Conservation (phyloP, 2,888 invertebrate species). For the Morpho helenor region DNA sequence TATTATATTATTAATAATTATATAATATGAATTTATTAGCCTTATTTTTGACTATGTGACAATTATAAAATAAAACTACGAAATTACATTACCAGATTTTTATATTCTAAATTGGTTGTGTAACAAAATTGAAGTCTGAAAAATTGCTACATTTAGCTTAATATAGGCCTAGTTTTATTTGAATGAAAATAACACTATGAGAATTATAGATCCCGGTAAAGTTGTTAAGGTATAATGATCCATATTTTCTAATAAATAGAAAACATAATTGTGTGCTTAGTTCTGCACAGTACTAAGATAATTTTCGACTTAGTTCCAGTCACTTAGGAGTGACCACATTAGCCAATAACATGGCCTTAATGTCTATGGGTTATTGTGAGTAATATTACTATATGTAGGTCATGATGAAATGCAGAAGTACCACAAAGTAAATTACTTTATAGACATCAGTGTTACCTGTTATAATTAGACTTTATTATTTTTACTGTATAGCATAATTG, state of each 20-base stretch:
- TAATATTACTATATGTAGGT: constrained; percentile 17
- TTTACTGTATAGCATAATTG: too few relatives aligned
- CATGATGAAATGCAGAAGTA: constrained; percentile 10
- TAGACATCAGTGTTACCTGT: not conserved
- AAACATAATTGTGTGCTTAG: not conserved
- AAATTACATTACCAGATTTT: too few relatives aligned
- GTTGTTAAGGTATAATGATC: not conserved
- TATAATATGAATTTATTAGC: too few relatives aligned
- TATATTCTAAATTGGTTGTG: too few relatives aligned
- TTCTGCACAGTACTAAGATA: constrained; percentile 23
- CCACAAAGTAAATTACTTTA: not conserved
- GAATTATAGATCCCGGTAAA: constrained; percentile 1
- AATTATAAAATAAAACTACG: too few relatives aligned
- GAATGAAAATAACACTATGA: constrained; percentile 8
- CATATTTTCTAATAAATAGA: not conserved
- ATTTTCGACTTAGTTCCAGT: constrained; percentile 46
- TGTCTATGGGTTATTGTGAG: constrained; percentile 34
- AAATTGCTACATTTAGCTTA: not conserved
- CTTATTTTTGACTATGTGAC: too few relatives aligned
- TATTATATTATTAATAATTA: too few relatives aligned
- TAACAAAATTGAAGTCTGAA: too few relatives aligned
- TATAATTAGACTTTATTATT: not conserved
- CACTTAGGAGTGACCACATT: constrained; percentile 41
- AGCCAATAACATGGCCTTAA: constrained; percentile 51
- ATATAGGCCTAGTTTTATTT: constrained; percentile 6